phyloP scores from a whole-genome alignment of 2,113 vertebrate species.

The Hipposideros armiger region DNA sequence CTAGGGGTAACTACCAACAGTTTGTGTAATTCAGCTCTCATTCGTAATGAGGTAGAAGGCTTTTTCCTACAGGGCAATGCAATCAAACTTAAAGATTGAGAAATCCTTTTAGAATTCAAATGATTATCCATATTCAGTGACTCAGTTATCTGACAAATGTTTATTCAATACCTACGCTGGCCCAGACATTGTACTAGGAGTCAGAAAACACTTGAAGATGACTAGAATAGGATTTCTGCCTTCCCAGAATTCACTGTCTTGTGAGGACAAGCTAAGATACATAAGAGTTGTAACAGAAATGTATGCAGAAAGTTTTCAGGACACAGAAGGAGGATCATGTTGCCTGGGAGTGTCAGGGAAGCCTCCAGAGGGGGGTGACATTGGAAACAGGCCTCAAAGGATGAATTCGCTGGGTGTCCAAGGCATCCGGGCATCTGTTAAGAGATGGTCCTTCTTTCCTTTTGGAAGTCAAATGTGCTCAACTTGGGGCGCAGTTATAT shows the following conservation, averaged over 20 bases:
- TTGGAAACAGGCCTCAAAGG: background rate
- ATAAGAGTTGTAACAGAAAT: background rate
- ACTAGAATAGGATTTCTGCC: background rate
- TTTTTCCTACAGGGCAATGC: background rate
- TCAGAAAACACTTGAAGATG: slow-evolving; percentile 19
- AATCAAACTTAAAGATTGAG: background rate
- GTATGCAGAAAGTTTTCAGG: background rate
- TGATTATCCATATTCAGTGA: background rate
- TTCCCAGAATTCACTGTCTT: background rate
- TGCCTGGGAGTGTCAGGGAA: background rate
- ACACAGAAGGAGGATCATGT: background rate
- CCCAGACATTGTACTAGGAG: background rate
- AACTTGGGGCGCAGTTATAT: background rate
- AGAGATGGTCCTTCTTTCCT: background rate
- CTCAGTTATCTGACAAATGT: background rate
- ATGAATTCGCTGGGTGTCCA: background rate
- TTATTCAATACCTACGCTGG: background rate
- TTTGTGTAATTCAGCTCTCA: background rate
- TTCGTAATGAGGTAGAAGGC: background rate
- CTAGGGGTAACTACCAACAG: background rate
- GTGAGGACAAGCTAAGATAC: background rate
- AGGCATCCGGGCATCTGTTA: background rate
- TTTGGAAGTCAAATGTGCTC: slow-evolving; percentile 2
- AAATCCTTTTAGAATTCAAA: slow-evolving; percentile 56
- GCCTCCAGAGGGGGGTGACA: background rate